Percentiles rank a stretch among this genome's conserved stretches.
Evolutionary conservation across 2,113 vertebrate species (phyloP).

Genomic region (Corythornis vintsioides): DNA sequence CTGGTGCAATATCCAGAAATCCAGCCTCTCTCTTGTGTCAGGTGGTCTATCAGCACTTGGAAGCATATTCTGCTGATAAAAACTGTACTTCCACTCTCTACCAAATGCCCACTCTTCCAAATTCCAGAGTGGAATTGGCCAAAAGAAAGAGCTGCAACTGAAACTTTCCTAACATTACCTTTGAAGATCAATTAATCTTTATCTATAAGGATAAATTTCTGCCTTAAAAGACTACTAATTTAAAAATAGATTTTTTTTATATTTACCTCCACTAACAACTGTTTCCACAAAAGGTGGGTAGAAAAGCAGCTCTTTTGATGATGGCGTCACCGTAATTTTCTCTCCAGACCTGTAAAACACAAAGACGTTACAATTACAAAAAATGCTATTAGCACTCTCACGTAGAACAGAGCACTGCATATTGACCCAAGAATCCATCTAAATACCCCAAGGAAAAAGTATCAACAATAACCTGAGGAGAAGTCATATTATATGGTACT

Average conservation of each 20-base stretch:
- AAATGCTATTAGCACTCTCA: neutral
- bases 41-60: neutral
- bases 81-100: neutral
- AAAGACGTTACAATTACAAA: neutral
- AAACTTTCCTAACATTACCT: neutral
- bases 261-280: conserved; percentile 90
- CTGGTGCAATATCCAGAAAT: neutral
- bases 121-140: neutral
- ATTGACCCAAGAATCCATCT: neutral
- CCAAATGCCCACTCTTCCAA: neutral
- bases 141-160: neutral
- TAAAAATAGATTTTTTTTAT: neutral
- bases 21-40: neutral
- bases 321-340: conserved; percentile 93
- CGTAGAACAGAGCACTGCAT: neutral
- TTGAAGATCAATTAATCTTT: neutral
- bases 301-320: conserved; percentile 95
- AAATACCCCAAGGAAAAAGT: neutral
- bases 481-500: neutral
- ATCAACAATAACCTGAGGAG: neutral
- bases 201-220: neutral
- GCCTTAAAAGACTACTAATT: neutral
- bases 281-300: conserved; percentile 94
- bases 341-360: conserved; percentile 86
- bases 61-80: neutral